Evolutionary conservation across 1,140 invertebrate genomes (phyloP), one percentile per base, ranked within the genome.

Genomic region (Zaprionus lachaisei): DNA sequence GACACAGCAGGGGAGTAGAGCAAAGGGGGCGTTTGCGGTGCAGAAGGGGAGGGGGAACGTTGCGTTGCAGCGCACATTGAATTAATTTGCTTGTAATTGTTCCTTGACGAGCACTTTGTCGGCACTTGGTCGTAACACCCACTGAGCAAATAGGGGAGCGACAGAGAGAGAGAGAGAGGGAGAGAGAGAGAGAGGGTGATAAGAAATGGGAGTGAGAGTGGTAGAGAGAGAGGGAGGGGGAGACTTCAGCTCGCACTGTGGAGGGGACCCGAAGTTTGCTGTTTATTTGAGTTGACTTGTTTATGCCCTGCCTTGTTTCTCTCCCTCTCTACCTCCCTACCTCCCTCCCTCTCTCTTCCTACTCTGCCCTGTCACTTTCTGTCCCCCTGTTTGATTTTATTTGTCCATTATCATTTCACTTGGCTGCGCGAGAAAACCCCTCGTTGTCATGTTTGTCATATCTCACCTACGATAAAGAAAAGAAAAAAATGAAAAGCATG

Each of bases 61-160:
- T 17, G 44, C 12, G 56, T 37, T 14, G 71, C 62, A 44, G 62
- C 63, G 67, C 70, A 85, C 82, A 71, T 80, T 87, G 70, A 87
- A 87, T 87, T 87, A 87, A 89, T 89, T 87, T 79, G 80, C 80
- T 83, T 87, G 83, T 87, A 89, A 89, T 89, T 87, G 84, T 89
- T 70, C 72, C 72, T 87, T 87, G 83, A 86, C 80, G 77, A 86
- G 84, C 83, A 83, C 83, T 86, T 86, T 86, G 83, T 83, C 80
- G 83, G 83, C 80, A 83, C 74, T 84, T 65, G 78, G 61, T 56
- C 71, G 72, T 56, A 79, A 79, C 80, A 67, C 81, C 77, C 77
- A 83, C 81, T 72, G 56, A 22, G 51, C 37, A 72, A 79, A 79
- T 51, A 72, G n/a, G n/a, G 24, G 41, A 47, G 41, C 41, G 41